Conservation (phyloP, 2,113 vertebrate genomes). For the Platysternon megacephalum region DNA sequence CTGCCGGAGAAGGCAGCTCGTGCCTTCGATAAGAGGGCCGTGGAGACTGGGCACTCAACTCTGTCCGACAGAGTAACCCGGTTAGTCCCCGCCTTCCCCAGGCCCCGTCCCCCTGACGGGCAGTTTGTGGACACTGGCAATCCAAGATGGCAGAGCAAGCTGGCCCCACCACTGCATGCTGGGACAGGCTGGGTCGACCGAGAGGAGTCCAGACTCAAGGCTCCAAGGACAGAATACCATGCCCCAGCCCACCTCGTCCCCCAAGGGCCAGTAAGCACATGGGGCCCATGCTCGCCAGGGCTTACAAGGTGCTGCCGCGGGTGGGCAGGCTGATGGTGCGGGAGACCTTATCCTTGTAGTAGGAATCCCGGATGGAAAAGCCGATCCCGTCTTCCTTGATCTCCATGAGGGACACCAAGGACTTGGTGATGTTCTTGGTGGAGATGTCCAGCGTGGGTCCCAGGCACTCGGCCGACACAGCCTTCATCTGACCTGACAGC, state of each 20-base stretch:
- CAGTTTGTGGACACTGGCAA: background rate
- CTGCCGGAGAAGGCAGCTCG: background rate
- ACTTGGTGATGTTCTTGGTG: conserved; percentile 94
- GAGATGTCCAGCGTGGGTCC: conserved; percentile 88
- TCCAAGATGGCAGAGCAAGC: no score
- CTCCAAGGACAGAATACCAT: background rate
- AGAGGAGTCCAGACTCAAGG: background rate
- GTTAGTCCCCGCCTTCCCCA: background rate
- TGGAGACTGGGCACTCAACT: background rate
- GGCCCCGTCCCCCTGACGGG: background rate
- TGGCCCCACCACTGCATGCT: background rate
- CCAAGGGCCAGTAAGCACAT: background rate
- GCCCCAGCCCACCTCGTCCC: background rate
- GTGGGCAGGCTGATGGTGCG: conserved; percentile 93
- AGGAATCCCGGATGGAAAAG: conserved; percentile 84
- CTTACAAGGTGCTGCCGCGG: conserved; percentile 96
- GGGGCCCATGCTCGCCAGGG: background rate
- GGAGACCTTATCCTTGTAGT: conserved; percentile 87
- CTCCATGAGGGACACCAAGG: conserved; percentile 93
- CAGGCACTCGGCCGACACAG: conserved; percentile 92
- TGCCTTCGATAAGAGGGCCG: background rate
- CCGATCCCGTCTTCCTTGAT: conserved; percentile 91
- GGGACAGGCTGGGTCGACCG: background rate
- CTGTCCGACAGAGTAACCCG: background rate
- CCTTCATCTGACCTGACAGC: conserved; percentile 94